phyloP scores from a whole-genome alignment of 2,888 invertebrate species.

The Gerosis bhagava region DNA sequence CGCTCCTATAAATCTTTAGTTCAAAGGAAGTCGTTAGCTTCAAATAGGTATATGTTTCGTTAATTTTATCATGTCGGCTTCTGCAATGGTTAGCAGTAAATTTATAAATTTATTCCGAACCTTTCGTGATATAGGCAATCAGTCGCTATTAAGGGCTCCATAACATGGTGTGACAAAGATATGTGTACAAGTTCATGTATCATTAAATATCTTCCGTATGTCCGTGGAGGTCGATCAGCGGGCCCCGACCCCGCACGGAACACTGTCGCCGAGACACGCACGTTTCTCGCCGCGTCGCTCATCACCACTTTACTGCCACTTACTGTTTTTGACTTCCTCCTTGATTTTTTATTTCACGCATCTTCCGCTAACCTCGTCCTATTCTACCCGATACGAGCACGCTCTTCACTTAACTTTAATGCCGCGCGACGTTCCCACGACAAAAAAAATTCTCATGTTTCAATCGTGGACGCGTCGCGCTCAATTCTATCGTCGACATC shows the following conservation, averaged over 20 bases:
- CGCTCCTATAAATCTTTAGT: constrained; percentile 26
- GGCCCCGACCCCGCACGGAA: constrained; percentile 76
- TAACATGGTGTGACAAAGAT: constrained; percentile 14
- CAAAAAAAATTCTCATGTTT: not conserved
- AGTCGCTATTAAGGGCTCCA: constrained; percentile 9
- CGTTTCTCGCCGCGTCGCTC: constrained; percentile 69
- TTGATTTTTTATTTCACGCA: constrained; percentile 71
- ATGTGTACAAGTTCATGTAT: constrained; percentile 21
- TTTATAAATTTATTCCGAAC: too few relatives aligned
- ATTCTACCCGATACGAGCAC: constrained; percentile 63
- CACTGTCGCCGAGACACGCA: constrained; percentile 68
- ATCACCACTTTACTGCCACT: constrained; percentile 78
- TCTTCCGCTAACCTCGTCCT: constrained; percentile 70
- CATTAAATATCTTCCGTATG: constrained; percentile 24
- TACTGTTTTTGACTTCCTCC: constrained; percentile 72
- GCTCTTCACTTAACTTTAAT: constrained; percentile 50
- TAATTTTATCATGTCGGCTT: too few relatives aligned
- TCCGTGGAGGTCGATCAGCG: constrained; percentile 37
- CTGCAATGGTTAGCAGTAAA: too few relatives aligned
- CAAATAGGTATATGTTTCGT: too few relatives aligned
- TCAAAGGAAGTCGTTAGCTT: too few relatives aligned
- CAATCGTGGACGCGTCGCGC: constrained; percentile 38
- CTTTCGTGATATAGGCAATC: too few relatives aligned
- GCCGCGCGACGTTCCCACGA: constrained; percentile 12
- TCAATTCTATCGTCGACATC: constrained; percentile 34